Base-by-base conservation (phyloP, 2,888 invertebrate species). In the Calameuta filiformis region DNA sequence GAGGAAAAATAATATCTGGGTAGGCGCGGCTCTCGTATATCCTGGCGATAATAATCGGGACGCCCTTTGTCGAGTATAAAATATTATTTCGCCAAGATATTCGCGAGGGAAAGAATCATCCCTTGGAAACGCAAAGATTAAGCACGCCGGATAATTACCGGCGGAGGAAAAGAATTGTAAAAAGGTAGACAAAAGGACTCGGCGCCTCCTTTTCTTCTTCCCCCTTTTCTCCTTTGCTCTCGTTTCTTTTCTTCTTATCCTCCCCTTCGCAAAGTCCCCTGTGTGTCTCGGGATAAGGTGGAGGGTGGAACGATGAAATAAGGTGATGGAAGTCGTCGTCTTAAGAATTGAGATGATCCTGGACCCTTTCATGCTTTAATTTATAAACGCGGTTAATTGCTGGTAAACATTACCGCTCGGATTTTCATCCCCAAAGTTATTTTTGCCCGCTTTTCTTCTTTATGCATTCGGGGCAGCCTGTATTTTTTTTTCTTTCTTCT, bases 141-240 rank as follows among this genome's bases (percentile, higher is more conserved):
- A 88, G 87, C 86, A 85, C 12, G 85, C 85, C 85, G 88, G 89
- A 90, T 90, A 90, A 90, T 90, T 90, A 90, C 88, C 88, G 80
- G 83, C 85, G 86, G 86, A 85, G 84, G 86, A 87, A 87, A 87
- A 56, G 56, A 89, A 88, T 89, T 85, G 85, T 87, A 85, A 86
- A 88, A 87, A 87, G 86, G 85, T 86, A 89, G 89, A 89, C 89
- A 89, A 89, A 89, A 87, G 85, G 85, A 76, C 77, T 77, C 80
- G 81, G 33, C 71, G 71, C 71, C 78, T 81, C 79, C 75, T 84
- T 83, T 82, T 85, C 84, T 83, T 85, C 84, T 82, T 83, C 56
- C 68, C 23, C 85, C 84, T 81, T 85, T 83, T 83, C 83, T 69
- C 71, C 30, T 4, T 35, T 56, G 11, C 56, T 23, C 56, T 11